Base-by-base conservation (phyloP, 1,140 invertebrate species). In the Armadillidium nasatum region DNA sequence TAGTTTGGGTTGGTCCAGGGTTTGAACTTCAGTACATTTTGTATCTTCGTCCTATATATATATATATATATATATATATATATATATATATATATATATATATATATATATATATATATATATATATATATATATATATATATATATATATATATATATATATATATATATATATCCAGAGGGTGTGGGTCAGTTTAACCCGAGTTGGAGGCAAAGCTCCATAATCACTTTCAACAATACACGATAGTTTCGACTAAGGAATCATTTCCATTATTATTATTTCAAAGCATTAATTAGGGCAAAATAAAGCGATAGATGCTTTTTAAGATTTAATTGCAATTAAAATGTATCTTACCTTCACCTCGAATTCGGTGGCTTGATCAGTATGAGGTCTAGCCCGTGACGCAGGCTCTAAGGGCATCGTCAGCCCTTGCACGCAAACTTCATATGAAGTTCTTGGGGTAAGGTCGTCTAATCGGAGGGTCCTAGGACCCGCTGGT, bases 11-110 rank as follows among this genome's bases (percentile, higher is more conserved):
- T 79, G 76, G 50, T 81, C 76, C 70, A 81, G 71, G 4, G 81
- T 82, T 21, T 73, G 44, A 7, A 76, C 77, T 2, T 77, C 69
- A 0, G 75, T 76, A 75, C 70, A 81, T 75, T 66, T 82, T 76
- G 76, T 83, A 79, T 75, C 77, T 76, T 73, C 81, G 75, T 71
- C 82, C 76, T 67, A 74, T 33, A 33, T 33, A 33, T 33, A 33
- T n/a, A n/a, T 19, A n/a, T 19, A 19, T 19, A n/a, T 68, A 68
- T n/a, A 68, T 68, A 10, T 11, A n/a, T 22, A 68, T 68, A n/a
- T 68, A 68, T 23, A 67, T 15, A 67, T 9, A 67, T 15, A 11
- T 9, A 67, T 67, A 67, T 15, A 67, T 67, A 15, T 67, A 15
- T 23, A 67, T 67, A 67, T 67, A 67, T 67, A 67, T 67, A 15